These are phyloP conservation scores for Strigamia maritima DNA, from an alignment of 2,888 invertebrate species.

Conservation along the genomic window DNA sequence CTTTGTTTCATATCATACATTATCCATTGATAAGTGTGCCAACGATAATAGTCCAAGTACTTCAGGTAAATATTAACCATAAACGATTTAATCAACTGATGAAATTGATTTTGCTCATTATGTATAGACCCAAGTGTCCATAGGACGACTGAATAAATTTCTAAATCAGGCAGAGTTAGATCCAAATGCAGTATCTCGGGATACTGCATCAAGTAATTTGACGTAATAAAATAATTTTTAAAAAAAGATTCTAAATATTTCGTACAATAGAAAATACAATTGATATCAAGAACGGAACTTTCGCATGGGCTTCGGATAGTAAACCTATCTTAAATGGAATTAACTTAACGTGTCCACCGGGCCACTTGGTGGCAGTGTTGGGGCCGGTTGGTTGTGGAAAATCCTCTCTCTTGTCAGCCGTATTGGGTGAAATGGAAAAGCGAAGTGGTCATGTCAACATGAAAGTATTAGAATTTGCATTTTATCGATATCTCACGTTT, in stretches of 20 bases:
- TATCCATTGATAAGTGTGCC: conserved; percentile 80
- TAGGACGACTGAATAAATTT: conserved; percentile 85
- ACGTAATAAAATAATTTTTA: no score
- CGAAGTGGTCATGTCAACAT: conserved; percentile 68
- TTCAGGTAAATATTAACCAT: conserved; percentile 65
- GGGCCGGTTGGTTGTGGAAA: conserved; percentile 86
- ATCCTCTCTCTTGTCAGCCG: conserved; percentile 80
- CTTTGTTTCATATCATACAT: conserved; percentile 81
- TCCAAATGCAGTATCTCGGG: conserved; percentile 51
- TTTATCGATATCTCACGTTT: not conserved
- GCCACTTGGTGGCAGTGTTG: conserved; percentile 75
- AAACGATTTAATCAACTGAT: not conserved
- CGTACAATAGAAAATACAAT: not conserved
- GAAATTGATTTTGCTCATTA: conserved; percentile 86
- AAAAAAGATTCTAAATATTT: not conserved
- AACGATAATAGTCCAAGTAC: conserved; percentile 67
- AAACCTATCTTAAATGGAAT: conserved; percentile 70
- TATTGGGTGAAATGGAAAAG: conserved; percentile 89
- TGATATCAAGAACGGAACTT: conserved; percentile 76
- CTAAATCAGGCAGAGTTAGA: conserved; percentile 89
- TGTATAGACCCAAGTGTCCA: conserved; percentile 87
- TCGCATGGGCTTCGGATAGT: conserved; percentile 74
- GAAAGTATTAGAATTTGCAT: no score
- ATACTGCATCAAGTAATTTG: conserved; percentile 61
- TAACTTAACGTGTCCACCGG: conserved; percentile 65